These are phyloP conservation scores for Pempheris klunzingeri DNA, from an alignment of 2,797 vertebrate genomes.

Conservation along the genomic window DNA sequence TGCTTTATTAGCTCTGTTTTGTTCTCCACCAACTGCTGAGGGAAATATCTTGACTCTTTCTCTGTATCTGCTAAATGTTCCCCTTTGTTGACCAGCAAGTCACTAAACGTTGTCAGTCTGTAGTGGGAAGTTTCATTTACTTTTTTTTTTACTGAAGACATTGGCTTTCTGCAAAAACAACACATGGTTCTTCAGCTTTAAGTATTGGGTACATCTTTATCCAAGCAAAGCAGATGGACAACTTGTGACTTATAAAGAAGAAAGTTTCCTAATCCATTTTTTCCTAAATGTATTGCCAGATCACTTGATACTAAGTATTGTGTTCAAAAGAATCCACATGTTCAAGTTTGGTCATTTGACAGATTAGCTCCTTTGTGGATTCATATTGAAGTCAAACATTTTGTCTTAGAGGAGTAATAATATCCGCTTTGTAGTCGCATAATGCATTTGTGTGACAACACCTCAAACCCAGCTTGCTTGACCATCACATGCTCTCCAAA, in stretches of 20 bases:
- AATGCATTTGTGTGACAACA: constrained; percentile 47
- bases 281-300: neutral
- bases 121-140: too few species aligned
- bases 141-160: neutral
- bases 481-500: constrained; percentile 53
- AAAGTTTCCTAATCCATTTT: neutral
- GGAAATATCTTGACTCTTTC: neutral
- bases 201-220: neutral
- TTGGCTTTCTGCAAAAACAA: neutral
- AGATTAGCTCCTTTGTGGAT: neutral
- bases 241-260: neutral
- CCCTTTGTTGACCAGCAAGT: neutral
- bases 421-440: constrained; percentile 33
- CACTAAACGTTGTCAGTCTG: neutral
- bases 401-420: constrained; percentile 37
- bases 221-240: constrained; percentile 15
- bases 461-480: constrained; percentile 42
- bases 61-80: neutral
- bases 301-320: neutral
- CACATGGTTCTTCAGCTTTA: neutral
- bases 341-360: constrained; percentile 7
- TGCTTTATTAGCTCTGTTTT: neutral
- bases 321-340: constrained; percentile 19
- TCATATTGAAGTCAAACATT: constrained; percentile 29
- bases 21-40: neutral